Evolutionary conservation across 2,797 vertebrate species (phyloP).

Genomic region (Varecia variegata): DNA sequence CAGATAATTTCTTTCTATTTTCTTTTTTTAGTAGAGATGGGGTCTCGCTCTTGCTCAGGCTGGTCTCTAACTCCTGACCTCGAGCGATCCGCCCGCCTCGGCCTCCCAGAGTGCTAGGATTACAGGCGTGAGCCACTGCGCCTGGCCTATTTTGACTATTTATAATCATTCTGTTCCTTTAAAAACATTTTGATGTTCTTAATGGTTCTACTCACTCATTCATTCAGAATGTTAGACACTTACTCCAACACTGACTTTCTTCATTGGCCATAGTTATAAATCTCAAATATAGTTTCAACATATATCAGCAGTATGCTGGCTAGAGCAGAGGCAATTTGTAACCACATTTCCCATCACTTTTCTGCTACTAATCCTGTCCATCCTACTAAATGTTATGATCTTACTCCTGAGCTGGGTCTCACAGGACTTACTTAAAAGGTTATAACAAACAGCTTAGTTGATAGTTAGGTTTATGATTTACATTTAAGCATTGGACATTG

Average conservation of each 20-base stretch:
- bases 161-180: not conserved
- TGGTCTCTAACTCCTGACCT: too few species aligned
- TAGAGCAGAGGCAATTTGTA: not conserved
- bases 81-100: too few species aligned
- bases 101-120: too few species aligned
- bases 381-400: not conserved
- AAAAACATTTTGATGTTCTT: not conserved
- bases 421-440: not conserved
- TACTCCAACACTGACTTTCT: not conserved
- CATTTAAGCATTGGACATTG: not conserved
- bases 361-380: not conserved
- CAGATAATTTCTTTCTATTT: too few species aligned
- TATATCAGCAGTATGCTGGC: not conserved
- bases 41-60: too few species aligned
- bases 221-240: not conserved
- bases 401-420: not conserved
- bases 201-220: not conserved
- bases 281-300: not conserved
- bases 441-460: not conserved
- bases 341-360: not conserved
- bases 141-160: not conserved
- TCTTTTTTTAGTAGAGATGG: too few species aligned
- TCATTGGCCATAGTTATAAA: not conserved
- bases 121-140: too few species aligned
- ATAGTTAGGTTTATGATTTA: not conserved